A percentile compares a stretch with the other conserved stretches of the same genome.
Evolutionary conservation across 2,113 vertebrate genomes (phyloP).

Genomic region (Electrona antarctica): DNA sequence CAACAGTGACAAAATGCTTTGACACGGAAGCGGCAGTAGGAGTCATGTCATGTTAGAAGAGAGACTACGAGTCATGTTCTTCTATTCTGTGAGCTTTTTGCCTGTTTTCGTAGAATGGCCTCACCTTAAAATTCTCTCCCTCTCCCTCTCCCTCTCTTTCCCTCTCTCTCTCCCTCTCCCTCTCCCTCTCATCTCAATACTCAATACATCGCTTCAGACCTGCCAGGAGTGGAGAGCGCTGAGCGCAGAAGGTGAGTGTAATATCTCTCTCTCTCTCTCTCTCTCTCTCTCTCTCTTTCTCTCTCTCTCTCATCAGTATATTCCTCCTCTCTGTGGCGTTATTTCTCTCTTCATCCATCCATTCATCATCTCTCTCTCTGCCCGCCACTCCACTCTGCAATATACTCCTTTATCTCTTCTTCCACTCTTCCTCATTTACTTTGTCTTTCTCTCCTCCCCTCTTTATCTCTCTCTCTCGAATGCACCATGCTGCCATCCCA

Average conservation of each 20-base stretch:
- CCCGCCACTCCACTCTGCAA: neutral
- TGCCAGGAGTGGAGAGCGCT: no score
- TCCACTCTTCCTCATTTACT: neutral
- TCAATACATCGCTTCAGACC: neutral
- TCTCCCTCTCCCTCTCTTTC: slow-evolving; percentile 1
- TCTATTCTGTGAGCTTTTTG: no score
- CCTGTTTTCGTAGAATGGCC: neutral
- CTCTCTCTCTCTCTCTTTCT: slow-evolving; percentile 17
- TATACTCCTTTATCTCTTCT: neutral
- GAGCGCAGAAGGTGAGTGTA: no score
- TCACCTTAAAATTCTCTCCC: neutral
- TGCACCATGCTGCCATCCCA: slow-evolving; percentile 40
- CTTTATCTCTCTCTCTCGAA: neutral
- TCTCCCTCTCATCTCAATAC: neutral
- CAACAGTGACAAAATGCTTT: no score
- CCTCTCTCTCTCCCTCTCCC: neutral
- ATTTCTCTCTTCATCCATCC: no score
- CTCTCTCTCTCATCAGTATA: neutral
- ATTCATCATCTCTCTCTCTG: neutral
- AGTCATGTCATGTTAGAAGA: no score
- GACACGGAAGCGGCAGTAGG: no score
- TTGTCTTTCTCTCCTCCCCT: neutral
- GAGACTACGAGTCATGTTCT: no score
- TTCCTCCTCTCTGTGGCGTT: neutral
- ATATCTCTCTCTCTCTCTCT: neutral